Base-by-base conservation (phyloP, 2,888 invertebrate species). In the Pyrochroa serraticornis region DNA sequence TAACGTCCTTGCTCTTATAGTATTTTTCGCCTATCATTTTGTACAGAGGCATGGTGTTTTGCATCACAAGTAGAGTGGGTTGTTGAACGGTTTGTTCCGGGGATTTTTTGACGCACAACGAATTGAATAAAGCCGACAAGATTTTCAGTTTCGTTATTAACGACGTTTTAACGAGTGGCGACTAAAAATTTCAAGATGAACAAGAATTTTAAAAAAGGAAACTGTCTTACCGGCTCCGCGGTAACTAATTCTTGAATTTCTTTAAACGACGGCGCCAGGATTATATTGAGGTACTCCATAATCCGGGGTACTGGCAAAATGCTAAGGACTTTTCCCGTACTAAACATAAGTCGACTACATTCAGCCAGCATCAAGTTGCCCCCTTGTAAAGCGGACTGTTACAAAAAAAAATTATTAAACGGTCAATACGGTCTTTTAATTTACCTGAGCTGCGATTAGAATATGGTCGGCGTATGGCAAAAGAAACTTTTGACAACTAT, bases 401-500 rank as follows among this genome's bases (percentile, higher is more conserved):
- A 80, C 9, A 55, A 7, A 45, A 53, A 6, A 37, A 37, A 45
- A n/a, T n/a, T n/a, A n/a, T 45, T 35, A 37, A 9, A 32, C 37
- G 12, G n/a, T 41, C 10, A 35, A 14, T 5, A 3, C 14, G 6
- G 41, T 7, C 3, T 6, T 39, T n/a, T n/a, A 22, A 51, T 37
- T 72, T 61, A 85, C 84, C 77, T 86, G 86, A 48, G 91, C 87
- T 1, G 90, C 87, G 13, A 84, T 82, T 3, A 95, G 83, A 55
- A 95, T 86, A 56, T 90, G 88, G 14, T 87, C 87, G 0, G 91
- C 91, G 70, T 88, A 90, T 0, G 90, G 90, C 43, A 86, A 84
- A 65, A 96, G 84, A 74, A 88, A 87, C 45, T 85, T 77, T 68
- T 87, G 85, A 74, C 94, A 94, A 76, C 94, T 93, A 33, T 90